Evolutionary conservation across 2,113 vertebrate species (phyloP), one percentile per base, ranked within the genome.

Genomic region (Gobius niger): DNA sequence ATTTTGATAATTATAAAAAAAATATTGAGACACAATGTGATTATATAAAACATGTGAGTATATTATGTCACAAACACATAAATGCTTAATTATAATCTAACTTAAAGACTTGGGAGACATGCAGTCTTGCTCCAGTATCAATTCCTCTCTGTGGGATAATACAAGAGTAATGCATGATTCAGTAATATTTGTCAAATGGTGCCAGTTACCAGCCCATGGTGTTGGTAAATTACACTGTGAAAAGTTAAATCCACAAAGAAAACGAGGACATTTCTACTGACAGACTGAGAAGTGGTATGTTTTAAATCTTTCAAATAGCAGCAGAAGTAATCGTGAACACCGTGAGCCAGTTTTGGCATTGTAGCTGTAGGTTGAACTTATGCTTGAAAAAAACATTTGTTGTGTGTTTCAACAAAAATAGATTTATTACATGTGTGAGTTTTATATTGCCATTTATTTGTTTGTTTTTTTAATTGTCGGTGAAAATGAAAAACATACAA

Each of bases 201-300:
- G 76, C 82, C 78, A 87, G 79, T 74, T 53, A 54, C 65, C 59
- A 70, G 73, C 68, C 63, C 64, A 76, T 61, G 75, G 77, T 83
- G 80, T 71, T 47, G 79, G 82, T 65, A 67, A 71, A 78, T 85
- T 90, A 88, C 90, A 92, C 90, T 92, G 91, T 92, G 91, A 92
- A 88, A 82, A 85, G 72, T 81, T 19, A 82, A 86, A 53, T 82
- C 70, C 44, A 67, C 68, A 56, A 67, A 83, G 60, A 77, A 52
- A 73, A 80, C 76, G 72, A 81, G 82, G 87, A 80, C 86, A 86
- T 72, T 82, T 57, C 47, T 81, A 64, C 64, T 63, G 77, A 18
- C 19, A 67, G 19, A 76, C 75, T 64, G 63, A 68, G 69, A 52
- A 78, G 72, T 83, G 78, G 73, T 81, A 73, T 77, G 85, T 71